phyloP scores from a whole-genome alignment of 2,888 invertebrate species.

The Lapara coniferarum region DNA sequence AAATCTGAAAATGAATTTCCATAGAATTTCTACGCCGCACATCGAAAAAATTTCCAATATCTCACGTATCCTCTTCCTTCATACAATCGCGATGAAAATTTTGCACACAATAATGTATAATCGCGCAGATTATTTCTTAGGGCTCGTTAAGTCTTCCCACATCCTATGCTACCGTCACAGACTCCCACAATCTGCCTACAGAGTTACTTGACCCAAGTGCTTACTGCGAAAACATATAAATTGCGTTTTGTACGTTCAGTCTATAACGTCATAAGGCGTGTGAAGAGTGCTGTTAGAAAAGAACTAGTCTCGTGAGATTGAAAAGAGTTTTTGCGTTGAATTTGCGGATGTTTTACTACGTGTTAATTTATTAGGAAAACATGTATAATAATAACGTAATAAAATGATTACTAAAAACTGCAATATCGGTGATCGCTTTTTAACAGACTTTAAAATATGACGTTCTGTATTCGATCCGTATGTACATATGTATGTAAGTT shows the following conservation, averaged over 20 bases:
- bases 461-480: too few species aligned
- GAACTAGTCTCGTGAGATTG: neutral
- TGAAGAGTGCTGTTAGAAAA: neutral
- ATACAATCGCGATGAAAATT: neutral
- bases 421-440: too few species aligned
- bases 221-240: conserved; percentile 2
- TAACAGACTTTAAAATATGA: too few species aligned
- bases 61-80: neutral
- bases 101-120: conserved; percentile 5
- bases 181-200: conserved; percentile 25
- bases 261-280: neutral
- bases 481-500: too few species aligned
- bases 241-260: conserved; percentile 2
- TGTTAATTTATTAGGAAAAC: too few species aligned
- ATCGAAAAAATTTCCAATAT: neutral
- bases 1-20: too few species aligned
- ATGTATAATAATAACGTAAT: too few species aligned
- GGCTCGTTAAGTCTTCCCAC: conserved; percentile 6
- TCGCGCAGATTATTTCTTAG: neutral
- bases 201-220: conserved; percentile 26
- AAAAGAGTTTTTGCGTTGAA: neutral
- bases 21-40: neutral
- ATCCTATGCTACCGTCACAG: neutral
- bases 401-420: too few species aligned
- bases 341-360: neutral